These are phyloP conservation scores for Natator depressus DNA, from an alignment of 2,113 vertebrate genomes.

Conservation along the genomic window DNA sequence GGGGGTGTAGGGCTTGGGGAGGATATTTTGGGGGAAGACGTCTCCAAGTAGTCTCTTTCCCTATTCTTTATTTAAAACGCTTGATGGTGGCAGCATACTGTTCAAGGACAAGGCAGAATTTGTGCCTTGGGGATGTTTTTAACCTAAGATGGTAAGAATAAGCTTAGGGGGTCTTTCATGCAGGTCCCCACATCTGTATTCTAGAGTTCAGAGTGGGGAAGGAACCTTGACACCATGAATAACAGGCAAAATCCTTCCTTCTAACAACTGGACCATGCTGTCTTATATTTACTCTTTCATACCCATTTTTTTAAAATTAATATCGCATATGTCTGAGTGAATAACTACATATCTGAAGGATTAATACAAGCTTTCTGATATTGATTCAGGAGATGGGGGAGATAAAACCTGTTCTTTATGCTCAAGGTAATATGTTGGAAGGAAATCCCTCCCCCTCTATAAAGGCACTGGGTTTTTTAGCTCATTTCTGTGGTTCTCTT, in stretches of 20 bases:
- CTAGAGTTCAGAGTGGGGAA: no score
- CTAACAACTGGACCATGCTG: rapidly evolving
- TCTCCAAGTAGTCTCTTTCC: no score
- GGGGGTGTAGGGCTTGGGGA: no score
- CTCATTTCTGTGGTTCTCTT: background rate
- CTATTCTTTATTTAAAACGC: no score
- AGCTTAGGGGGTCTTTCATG: no score
- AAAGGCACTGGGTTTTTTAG: rapidly evolving
- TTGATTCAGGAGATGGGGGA: background rate
- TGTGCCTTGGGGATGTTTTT: no score
- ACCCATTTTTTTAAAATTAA: background rate
- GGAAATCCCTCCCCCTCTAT: background rate
- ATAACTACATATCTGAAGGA: background rate
- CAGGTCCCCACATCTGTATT: no score
- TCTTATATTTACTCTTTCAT: background rate
- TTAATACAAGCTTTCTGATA: background rate
- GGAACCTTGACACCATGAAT: background rate
- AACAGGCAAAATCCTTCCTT: background rate
- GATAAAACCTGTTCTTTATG: background rate
- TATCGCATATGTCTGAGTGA: rapidly evolving
- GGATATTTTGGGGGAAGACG: no score
- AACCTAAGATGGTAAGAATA: no score
- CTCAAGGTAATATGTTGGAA: background rate
- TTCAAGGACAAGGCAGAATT: no score
- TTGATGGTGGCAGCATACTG: no score